Percentiles rank a stretch among this genome's conserved stretches.
Conservation (phyloP, 2,888 invertebrate species). For the Pseudococcus jackbeardsleyi region DNA sequence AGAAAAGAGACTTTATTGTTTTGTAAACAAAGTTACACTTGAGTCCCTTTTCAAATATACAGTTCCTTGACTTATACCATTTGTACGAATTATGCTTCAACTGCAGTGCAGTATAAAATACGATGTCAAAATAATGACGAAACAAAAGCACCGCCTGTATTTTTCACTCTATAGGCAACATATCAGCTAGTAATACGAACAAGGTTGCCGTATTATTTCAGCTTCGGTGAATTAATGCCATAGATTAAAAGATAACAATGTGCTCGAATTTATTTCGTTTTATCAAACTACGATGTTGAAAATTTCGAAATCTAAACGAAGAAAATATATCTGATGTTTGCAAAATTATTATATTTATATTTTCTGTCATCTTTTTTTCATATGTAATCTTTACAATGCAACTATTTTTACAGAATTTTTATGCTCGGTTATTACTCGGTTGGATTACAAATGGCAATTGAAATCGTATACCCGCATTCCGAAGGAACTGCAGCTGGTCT, state of each 20-base stretch:
- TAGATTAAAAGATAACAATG: background rate
- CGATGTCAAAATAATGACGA: constrained; percentile 9
- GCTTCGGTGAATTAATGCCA: background rate
- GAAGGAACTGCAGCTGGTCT: constrained; percentile 68
- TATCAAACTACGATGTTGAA: background rate
- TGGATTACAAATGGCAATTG: constrained; percentile 68
- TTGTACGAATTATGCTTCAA: too few relatives aligned
- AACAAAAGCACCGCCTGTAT: background rate
- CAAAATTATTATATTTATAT: too few relatives aligned
- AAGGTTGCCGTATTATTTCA: constrained; percentile 1
- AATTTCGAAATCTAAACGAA: background rate
- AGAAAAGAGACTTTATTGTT: too few relatives aligned
- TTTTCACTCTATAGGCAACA: background rate
- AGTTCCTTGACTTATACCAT: too few relatives aligned
- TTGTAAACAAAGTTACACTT: too few relatives aligned
- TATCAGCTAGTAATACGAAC: background rate
- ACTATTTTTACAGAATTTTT: constrained; percentile 75
- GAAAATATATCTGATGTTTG: too few relatives aligned
- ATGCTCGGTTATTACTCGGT: constrained; percentile 68
- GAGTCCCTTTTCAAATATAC: too few relatives aligned
- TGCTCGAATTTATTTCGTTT: background rate
- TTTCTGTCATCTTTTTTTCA: too few relatives aligned
- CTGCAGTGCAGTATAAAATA: background rate
- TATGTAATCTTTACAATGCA: background rate
- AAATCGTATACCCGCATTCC: constrained; percentile 68